Percentiles rank a stretch among this genome's conserved stretches.
Evolutionary conservation across 2,113 vertebrate species (phyloP).

Genomic region (Clinocottus analis): DNA sequence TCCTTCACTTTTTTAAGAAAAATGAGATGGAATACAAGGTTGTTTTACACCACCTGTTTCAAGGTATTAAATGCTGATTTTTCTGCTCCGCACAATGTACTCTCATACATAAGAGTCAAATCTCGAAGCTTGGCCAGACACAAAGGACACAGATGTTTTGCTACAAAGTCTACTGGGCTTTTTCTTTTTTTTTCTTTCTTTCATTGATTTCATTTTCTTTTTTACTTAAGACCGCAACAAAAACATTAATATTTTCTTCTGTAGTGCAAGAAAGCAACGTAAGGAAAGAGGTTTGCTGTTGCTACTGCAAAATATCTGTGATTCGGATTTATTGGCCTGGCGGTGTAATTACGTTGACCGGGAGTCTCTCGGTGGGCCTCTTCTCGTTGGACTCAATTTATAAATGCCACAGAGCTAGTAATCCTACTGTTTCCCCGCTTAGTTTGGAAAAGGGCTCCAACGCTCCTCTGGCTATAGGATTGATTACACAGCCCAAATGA

Average conservation of each 20-base stretch:
- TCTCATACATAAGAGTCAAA: conserved; percentile 49
- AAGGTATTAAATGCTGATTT: conserved; percentile 53
- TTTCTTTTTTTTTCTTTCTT: neutral
- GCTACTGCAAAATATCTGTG: conserved; percentile 59
- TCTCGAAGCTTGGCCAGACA: conserved; percentile 29
- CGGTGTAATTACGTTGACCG: conserved; percentile 77
- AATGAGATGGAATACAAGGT: conserved; percentile 27
- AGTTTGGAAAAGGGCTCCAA: conserved; percentile 68
- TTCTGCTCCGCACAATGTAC: conserved; percentile 7
- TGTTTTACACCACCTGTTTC: conserved; percentile 14
- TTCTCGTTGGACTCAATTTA: conserved; percentile 77
- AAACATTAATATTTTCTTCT: conserved; percentile 59
- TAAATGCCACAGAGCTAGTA: conserved; percentile 80
- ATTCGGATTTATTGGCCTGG: conserved; percentile 74
- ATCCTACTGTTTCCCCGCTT: conserved; percentile 77
- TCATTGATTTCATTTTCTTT: neutral
- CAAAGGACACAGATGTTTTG: conserved; percentile 51
- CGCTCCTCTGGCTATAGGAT: conserved; percentile 69
- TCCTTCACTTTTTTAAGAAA: conserved; percentile 23
- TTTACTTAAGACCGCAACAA: conserved; percentile 40
- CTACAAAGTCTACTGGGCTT: conserved; percentile 19
- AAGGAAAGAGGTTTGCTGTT: conserved; percentile 30
- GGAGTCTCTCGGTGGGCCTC: conserved; percentile 70
- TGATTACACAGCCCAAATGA: conserved; percentile 81
- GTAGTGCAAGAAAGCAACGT: conserved; percentile 29